Conservation (phyloP, 2,888 invertebrate species). For the Lycocerus yunnanus region DNA sequence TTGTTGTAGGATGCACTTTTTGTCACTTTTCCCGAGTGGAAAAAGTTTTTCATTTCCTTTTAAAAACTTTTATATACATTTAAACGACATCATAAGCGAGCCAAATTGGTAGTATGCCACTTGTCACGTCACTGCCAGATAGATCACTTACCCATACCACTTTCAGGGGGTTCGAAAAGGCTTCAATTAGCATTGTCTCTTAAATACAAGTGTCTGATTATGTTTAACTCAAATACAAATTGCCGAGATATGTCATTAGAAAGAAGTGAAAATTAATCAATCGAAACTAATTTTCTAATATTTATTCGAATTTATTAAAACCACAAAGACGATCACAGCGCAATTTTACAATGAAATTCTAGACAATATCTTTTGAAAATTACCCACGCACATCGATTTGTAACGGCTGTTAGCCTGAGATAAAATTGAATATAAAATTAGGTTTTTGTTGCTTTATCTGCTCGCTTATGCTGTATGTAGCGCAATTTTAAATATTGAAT, state of each 20-base stretch:
- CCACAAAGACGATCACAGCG: neutral
- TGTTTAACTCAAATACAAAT: neutral
- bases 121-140: too few species aligned
- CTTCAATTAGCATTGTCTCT: too few species aligned
- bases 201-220: too few species aligned
- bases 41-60: too few species aligned
- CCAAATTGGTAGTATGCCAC: too few species aligned
- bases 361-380: neutral
- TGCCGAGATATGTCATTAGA: too few species aligned
- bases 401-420: neutral
- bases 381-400: constrained; percentile 1
- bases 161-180: too few species aligned
- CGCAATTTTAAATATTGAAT: neutral
- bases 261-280: neutral
- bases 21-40: too few species aligned
- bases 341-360: neutral
- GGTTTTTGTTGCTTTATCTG: neutral
- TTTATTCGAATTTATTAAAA: neutral
- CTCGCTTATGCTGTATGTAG: neutral
- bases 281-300: neutral
- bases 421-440: constrained; percentile 1
- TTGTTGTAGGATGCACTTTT: too few species aligned
- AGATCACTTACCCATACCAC: too few species aligned
- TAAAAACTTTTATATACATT: too few species aligned
- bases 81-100: too few species aligned